Evolutionary conservation across 2,113 vertebrate species (phyloP).

Genomic region (Strigops habroptila): DNA sequence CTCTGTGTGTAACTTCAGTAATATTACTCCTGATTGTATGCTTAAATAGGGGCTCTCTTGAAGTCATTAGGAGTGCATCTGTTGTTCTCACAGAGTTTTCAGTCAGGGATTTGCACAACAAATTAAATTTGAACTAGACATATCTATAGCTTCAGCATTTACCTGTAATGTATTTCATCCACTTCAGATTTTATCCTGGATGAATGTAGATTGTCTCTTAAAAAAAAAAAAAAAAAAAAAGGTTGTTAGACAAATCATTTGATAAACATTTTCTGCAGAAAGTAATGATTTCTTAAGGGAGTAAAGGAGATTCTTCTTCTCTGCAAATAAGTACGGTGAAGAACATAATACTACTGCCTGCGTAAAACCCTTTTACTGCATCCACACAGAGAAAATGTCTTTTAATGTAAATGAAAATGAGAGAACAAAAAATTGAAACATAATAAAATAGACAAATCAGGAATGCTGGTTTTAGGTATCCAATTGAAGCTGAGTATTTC

Average conservation of each 20-base stretch:
- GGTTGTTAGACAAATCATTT: background rate
- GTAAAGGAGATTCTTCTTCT: background rate
- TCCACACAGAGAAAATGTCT: background rate
- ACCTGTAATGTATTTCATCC: background rate
- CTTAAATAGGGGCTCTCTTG: background rate
- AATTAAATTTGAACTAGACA: background rate
- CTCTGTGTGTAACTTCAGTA: background rate
- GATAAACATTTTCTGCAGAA: background rate
- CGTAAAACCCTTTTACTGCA: background rate
- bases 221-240: background rate
- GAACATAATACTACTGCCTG: background rate
- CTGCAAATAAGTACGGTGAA: background rate
- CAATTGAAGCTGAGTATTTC: background rate
- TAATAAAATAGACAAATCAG: background rate
- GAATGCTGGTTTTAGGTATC: background rate
- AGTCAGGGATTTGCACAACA: background rate
- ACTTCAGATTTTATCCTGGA: background rate
- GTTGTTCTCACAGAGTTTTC: background rate
- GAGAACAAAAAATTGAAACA: background rate
- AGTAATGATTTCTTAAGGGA: background rate
- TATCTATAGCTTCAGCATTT: background rate
- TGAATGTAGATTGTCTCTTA: background rate
- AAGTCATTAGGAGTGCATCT: background rate
- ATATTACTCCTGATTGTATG: background rate
- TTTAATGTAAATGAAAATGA: background rate